Base-by-base conservation (phyloP, 2,888 invertebrate genomes). In the Leptinotarsa peninsularis region DNA sequence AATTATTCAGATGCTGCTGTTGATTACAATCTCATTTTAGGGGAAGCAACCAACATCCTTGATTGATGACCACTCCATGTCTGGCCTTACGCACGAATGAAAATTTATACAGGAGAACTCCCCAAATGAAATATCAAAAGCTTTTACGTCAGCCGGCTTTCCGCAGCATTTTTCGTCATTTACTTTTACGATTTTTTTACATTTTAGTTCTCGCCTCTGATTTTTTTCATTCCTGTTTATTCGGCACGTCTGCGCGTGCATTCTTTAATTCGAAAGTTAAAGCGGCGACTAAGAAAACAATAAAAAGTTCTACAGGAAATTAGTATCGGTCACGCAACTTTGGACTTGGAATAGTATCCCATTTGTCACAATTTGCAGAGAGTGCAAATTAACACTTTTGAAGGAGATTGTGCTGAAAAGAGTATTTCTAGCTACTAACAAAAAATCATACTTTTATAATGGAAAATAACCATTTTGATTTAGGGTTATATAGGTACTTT, bases 241-340 rank as follows among this genome's bases (percentile, higher is more conserved):
- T 63, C 17, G 63, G 15, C 58, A 68, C 56, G 49, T 33, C 33
- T 1, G 27, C 49, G 18, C 60, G 60, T 71, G 71, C 60, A 63
- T 49, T 63, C 4, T 60, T 33, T 50, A 50, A 71, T 63, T 71
- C n/a, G 63, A 60, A 63, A 71, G 71, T 27, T 63, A 50, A 71
- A 71, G 43, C 60, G 18, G 50, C 63, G 50, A 23, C 63, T n/a
- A 2, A 52, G 63, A 63, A 50, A 63, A 60, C 63, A 58, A 71
- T 50, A 63, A 71, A 63, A 63, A 50, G 63, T 49, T 50, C 21
- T 3, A 43, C 71, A 71, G 71, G 63, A 63, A 63, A 63, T 71
- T 60, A 63, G 66, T 17, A 72, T 54, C 60, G 58, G 73, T 67
- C 73, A 73, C 60, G 67, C 73, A 33, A 63, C n/a, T 17, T n/a